Conservation (phyloP, 2,113 vertebrate species). For the Nansenia antarctica region DNA sequence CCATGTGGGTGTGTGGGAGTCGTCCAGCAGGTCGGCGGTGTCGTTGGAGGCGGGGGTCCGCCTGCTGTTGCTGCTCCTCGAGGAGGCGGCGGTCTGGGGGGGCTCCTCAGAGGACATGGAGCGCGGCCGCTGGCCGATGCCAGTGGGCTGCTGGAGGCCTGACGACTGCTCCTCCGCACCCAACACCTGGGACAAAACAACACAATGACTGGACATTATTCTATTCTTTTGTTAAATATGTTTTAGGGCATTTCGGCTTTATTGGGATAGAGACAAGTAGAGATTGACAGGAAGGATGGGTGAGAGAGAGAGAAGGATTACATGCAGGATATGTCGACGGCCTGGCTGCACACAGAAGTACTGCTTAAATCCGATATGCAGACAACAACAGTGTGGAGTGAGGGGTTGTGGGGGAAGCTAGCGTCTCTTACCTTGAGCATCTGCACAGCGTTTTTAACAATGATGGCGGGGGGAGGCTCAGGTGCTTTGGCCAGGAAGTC, state of each 20-base stretch:
- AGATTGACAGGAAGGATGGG: background rate
- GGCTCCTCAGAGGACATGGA: constrained; percentile 81
- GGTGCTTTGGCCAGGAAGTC: constrained; percentile 95
- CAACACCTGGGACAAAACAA: constrained; percentile 74
- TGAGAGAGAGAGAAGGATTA: background rate
- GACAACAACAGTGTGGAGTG: too few relatives aligned
- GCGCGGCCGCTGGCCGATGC: constrained; percentile 91
- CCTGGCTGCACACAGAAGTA: too few relatives aligned
- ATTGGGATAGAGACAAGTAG: too few relatives aligned
- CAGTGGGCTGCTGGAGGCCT: constrained; percentile 89
- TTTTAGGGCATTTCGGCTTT: too few relatives aligned
- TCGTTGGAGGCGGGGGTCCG: constrained; percentile 59
- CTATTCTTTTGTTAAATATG: too few relatives aligned
- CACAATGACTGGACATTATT: too few relatives aligned
- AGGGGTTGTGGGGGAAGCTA: too few relatives aligned
- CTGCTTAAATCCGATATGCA: too few relatives aligned
- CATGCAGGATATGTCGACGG: too few relatives aligned
- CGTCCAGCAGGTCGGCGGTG: constrained; percentile 67
- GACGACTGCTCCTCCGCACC: constrained; percentile 83
- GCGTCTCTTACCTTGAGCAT: constrained; percentile 87
- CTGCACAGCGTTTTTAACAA: constrained; percentile 87
- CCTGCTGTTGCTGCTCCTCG: constrained; percentile 69
- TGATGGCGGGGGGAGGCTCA: constrained; percentile 86
- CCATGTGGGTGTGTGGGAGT: constrained; percentile 36
- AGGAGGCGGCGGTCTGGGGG: constrained; percentile 59